Percentiles rank a stretch among this genome's conserved stretches.
phyloP scores from a whole-genome alignment of 2,888 invertebrate genomes.

The Imbricaverruca yamaguchii region DNA sequence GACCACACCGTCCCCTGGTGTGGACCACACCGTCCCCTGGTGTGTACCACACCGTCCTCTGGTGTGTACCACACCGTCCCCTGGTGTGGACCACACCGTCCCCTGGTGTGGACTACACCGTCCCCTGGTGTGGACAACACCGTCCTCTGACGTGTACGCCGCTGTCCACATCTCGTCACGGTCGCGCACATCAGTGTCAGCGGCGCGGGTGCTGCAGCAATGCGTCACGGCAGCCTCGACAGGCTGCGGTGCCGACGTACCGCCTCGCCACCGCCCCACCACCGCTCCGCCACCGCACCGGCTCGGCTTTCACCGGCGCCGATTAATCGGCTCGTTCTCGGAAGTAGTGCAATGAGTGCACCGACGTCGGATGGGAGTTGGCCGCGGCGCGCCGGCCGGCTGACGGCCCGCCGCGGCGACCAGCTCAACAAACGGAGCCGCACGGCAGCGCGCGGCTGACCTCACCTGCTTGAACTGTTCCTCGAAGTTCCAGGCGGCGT shows the following conservation, averaged over 20 bases:
- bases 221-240: neutral
- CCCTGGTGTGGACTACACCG: too few species aligned
- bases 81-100: too few species aligned
- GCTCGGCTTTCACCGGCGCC: neutral
- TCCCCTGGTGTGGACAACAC: too few species aligned
- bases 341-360: neutral
- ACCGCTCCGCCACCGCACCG: neutral
- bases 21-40: too few species aligned
- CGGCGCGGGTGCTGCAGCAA: neutral
- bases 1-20: too few species aligned
- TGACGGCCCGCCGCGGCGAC: too few species aligned
- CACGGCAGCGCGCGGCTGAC: neutral
- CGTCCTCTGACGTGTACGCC: neutral
- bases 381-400: neutral
- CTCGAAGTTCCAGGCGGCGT: slow-evolving; percentile 20
- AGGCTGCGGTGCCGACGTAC: neutral
- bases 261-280: too few species aligned
- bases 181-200: neutral
- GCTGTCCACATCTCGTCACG: neutral
- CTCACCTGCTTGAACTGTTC: slow-evolving; percentile 20
- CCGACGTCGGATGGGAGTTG: neutral
- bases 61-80: too few species aligned
- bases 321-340: neutral
- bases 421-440: too few species aligned
- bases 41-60: too few species aligned